Base-by-base conservation (phyloP, 2,113 vertebrate species). In the Lagenorhynchus albirostris region DNA sequence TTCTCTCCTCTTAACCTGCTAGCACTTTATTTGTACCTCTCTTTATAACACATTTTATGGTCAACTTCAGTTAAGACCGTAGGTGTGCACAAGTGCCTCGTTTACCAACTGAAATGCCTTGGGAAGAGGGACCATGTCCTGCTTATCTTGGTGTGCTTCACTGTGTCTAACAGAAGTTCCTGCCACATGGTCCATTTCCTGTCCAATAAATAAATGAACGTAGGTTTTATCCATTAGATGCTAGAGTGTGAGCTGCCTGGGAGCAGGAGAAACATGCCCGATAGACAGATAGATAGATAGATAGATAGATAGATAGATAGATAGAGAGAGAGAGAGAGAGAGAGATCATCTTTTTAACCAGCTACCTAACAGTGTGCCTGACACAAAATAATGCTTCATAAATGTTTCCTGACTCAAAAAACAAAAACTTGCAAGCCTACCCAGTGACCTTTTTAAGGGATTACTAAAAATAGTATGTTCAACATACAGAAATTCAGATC, bases 391-490 rank as follows among this genome's bases (percentile, higher is more conserved):
- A 44, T n/a, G 17, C 3, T 82, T 65, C 60, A 33, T 47, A 79
- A 65, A 67, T 63, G 15, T 84, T 38, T 76, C 1, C 20, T 58
- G 17, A 77, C 44, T 73, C 10, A 81, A 82, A 80, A 55, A 29
- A 70, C 8, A 47, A 73, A 60, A 33, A 31, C 13, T 31, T n/a
- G 15, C 6, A 36, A 23, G 6, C 8, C 15, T 53, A 6, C 8
- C 18, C 2, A 26, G 17, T 63, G 26, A n/a, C 5, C 53, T 88
- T 33, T 71, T 33, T 25, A 79, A n/a, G 53, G 38, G 70, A 71
- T 92, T 58, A 86, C 29, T 74, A 81, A 86, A 74, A 92, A 31
- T 20, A 81, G 11, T 47, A 44, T 67, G 33, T 80, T 76, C 18
- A 53, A 38, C 47, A 91, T 47, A 79, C 11, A 63, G 58, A 92